Evolutionary conservation across 2,888 invertebrate species (phyloP), one percentile per base, ranked within the genome.

Genomic region (Agapostemon virescens): DNA sequence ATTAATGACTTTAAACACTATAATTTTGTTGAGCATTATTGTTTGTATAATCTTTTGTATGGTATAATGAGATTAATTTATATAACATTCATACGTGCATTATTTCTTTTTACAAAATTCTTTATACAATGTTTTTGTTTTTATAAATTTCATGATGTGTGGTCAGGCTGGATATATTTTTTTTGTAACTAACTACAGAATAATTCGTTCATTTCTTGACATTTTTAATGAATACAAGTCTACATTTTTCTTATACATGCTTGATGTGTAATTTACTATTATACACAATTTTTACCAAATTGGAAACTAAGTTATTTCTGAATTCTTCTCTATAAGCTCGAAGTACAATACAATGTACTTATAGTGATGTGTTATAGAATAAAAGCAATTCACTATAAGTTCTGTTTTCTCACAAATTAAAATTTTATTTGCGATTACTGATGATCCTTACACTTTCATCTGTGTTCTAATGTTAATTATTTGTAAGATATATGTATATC

Each of bases 401-500:
- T 76, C 61, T 42, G 55, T 70, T 82, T 82, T 72, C 64, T 73
- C 78, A 77, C 20, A 74, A 9, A 78, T 75, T 75, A 45, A 77
- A 72, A 79, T 64, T 79, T 82, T 64, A 49, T 81, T 82, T 80
- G 49, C 33, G 38, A 81, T 75, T 84, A 84, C 72, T 66, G 49
- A 80, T 85, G 86, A 64, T 81, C 45, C 68, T 67, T 76, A 75
- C 72, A 84, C 79, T 75, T 74, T 81, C 64, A 78, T 70, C 67
- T 77, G 77, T 85, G 77, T 84, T 76, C 64, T 79, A 82, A 86
- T 81, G 79, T 84, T 86, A 81, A 86, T 84, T 66, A 91, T 90
- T 90, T 91, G 91, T 91, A 91, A 90, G 89, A 91, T 91, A 91
- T 92, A 91, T 92, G 91, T 92, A 92, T 92, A 91, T 92, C 90